Evolutionary conservation across 1,140 invertebrate species (phyloP).

Genomic region (Agraylea sexmaculata): DNA sequence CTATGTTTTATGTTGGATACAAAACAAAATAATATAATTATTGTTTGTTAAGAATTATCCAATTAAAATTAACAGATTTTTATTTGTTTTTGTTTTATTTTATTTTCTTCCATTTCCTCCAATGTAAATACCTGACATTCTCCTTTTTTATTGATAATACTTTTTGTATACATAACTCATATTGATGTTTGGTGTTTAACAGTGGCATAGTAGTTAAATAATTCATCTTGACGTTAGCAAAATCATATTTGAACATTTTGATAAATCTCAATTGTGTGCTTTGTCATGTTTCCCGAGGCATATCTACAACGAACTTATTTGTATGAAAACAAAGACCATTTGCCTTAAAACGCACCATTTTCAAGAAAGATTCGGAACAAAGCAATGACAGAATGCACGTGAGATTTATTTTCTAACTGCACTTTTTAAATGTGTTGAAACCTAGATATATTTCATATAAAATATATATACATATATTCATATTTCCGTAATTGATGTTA

Average conservation of each 20-base stretch:
- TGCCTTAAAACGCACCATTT: too few species aligned
- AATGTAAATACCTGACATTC: too few species aligned
- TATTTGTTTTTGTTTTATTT: constrained; percentile 28
- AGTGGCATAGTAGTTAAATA: constrained; percentile 21
- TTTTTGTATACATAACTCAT: constrained; percentile 23
- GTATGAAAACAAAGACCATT: too few species aligned
- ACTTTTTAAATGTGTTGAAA: constrained; percentile 23
- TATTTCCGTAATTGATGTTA: constrained; percentile 23
- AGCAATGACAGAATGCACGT: constrained; percentile 21
- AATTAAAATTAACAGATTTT: constrained; percentile 43
- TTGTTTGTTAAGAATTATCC: constrained; percentile 45
- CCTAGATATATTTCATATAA: too few species aligned
- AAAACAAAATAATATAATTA: constrained; percentile 36
- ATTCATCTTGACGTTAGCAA: too few species aligned
- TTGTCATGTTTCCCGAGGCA: too few species aligned
- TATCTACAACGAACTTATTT: too few species aligned
- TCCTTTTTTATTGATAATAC: constrained; percentile 24
- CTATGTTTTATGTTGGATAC: constrained; percentile 41
- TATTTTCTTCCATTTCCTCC: constrained; percentile 28
- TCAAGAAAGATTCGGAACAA: too few species aligned
- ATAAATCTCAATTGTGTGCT: too few species aligned
- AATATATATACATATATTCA: constrained; percentile 22
- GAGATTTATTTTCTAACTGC: constrained; percentile 23
- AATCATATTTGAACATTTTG: too few species aligned
- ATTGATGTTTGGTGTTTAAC: constrained; percentile 23